Percentiles rank a stretch among this genome's conserved stretches.
Evolutionary conservation across 2,888 invertebrate species (phyloP).

Genomic region (Melipona beecheii): DNA sequence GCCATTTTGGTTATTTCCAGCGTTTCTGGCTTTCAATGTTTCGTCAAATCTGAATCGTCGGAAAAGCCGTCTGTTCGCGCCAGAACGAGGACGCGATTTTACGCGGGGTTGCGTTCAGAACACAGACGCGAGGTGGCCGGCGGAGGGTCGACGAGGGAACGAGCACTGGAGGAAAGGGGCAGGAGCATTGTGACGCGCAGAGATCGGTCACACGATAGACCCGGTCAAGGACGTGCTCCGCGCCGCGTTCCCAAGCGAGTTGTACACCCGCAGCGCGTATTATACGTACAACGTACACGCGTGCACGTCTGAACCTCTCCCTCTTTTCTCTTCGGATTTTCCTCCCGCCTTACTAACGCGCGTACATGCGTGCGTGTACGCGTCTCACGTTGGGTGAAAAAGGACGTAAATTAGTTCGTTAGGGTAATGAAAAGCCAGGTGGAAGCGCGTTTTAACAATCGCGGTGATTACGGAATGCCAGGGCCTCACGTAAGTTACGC

Average conservation of each 20-base stretch:
- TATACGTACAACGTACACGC: slow-evolving; percentile 24
- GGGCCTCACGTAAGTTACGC: slow-evolving; percentile 45
- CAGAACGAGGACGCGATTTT: slow-evolving; percentile 3
- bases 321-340: slow-evolving; percentile 10
- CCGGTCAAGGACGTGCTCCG: slow-evolving; percentile 83
- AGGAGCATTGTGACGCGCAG: slow-evolving; percentile 80
- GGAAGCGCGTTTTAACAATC: slow-evolving; percentile 43
- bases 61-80: too few relatives aligned
- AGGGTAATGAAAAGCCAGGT: slow-evolving; percentile 42
- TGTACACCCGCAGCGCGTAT: slow-evolving; percentile 40
- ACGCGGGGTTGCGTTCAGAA: slow-evolving; percentile 61
- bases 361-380: neutral
- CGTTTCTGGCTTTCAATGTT: too few relatives aligned
- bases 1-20: too few relatives aligned
- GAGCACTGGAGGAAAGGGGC: slow-evolving; percentile 68
- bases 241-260: slow-evolving; percentile 80
- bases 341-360: slow-evolving; percentile 9
- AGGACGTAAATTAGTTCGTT: slow-evolving; percentile 55
- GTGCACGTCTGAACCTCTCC: slow-evolving; percentile 33
- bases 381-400: neutral
- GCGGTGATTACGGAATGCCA: slow-evolving; percentile 22
- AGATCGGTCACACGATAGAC: slow-evolving; percentile 84
- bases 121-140: slow-evolving; percentile 63
- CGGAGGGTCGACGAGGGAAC: slow-evolving; percentile 59
- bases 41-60: neutral